Evolutionary conservation across 2,113 vertebrate genomes (phyloP).

Genomic region (Astur gentilis): DNA sequence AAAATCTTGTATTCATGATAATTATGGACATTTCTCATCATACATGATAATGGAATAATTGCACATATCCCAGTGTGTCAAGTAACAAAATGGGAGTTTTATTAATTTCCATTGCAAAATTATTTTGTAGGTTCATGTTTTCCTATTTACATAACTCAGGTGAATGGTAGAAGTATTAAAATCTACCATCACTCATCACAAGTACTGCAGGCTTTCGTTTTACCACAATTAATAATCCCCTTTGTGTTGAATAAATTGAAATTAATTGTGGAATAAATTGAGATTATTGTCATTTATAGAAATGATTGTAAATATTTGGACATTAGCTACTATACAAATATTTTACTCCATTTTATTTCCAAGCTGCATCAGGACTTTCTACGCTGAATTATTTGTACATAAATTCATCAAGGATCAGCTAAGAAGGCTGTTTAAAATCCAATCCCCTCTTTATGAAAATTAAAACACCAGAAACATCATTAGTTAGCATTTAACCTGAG

Average conservation of each 20-base stretch:
- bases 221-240: slow-evolving; percentile 64
- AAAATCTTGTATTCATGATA: slow-evolving; percentile 65
- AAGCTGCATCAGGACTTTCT: slow-evolving; percentile 32
- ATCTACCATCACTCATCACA: slow-evolving; percentile 37
- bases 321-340: slow-evolving; percentile 66
- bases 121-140: slow-evolving; percentile 48
- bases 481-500: slow-evolving; percentile 78
- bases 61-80: slow-evolving; percentile 79
- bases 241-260: slow-evolving; percentile 34
- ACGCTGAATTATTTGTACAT: background rate
- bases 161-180: slow-evolving; percentile 42
- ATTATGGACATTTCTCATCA: slow-evolving; percentile 53
- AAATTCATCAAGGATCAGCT: slow-evolving; percentile 41
- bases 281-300: slow-evolving; percentile 42
- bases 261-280: slow-evolving; percentile 53
- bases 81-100: slow-evolving; percentile 73
- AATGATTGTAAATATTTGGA: slow-evolving; percentile 72
- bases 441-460: slow-evolving; percentile 23
- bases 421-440: slow-evolving; percentile 42
- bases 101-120: slow-evolving; percentile 60
- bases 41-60: slow-evolving; percentile 72
- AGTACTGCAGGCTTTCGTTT: slow-evolving; percentile 65
- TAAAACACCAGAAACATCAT: slow-evolving; percentile 52
- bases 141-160: slow-evolving; percentile 60
- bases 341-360: slow-evolving; percentile 52